phyloP scores from a whole-genome alignment of 2,888 invertebrate species.

The Agrotis ipsilon region DNA sequence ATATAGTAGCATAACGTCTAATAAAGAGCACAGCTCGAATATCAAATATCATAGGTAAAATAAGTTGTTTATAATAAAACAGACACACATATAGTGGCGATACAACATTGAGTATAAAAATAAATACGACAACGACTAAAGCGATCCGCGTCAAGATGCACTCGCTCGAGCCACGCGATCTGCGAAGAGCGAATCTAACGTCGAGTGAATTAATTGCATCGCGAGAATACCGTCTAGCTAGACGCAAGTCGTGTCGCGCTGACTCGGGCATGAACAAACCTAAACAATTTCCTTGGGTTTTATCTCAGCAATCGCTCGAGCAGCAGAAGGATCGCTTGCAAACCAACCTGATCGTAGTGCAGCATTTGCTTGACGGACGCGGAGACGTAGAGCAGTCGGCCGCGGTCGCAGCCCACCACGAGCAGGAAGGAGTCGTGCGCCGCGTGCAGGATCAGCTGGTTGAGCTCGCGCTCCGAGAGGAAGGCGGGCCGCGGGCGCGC shows the following conservation, averaged over 20 bases:
- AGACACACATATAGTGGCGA: too few species aligned
- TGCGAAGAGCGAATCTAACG: too few species aligned
- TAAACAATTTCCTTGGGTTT: too few species aligned
- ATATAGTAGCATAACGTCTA: neutral
- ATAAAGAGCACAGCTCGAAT: neutral
- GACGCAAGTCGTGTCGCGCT: too few species aligned
- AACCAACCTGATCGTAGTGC: conserved; percentile 94
- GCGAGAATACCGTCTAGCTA: too few species aligned
- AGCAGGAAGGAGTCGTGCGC: conserved; percentile 97
- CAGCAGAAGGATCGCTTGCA: conserved; percentile 2
- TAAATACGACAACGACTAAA: neutral
- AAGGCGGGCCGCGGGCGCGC: conserved; percentile 95
- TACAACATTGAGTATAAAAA: conserved; percentile 2
- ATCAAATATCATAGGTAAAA: neutral
- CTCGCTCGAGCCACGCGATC: too few species aligned
- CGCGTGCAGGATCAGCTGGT: conserved; percentile 95
- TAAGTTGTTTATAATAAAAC: conserved; percentile 1
- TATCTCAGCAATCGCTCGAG: too few species aligned
- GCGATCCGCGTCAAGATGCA: too few species aligned
- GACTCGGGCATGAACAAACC: too few species aligned
- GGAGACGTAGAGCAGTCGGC: conserved; percentile 97
- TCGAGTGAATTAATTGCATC: too few species aligned
- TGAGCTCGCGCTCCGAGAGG: conserved; percentile 96
- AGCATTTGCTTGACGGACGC: conserved; percentile 96
- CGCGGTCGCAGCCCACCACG: conserved; percentile 98